These are phyloP conservation scores for Ostrea denselamellosa DNA, from an alignment of 1,140 invertebrate species.

Conservation along the genomic window DNA sequence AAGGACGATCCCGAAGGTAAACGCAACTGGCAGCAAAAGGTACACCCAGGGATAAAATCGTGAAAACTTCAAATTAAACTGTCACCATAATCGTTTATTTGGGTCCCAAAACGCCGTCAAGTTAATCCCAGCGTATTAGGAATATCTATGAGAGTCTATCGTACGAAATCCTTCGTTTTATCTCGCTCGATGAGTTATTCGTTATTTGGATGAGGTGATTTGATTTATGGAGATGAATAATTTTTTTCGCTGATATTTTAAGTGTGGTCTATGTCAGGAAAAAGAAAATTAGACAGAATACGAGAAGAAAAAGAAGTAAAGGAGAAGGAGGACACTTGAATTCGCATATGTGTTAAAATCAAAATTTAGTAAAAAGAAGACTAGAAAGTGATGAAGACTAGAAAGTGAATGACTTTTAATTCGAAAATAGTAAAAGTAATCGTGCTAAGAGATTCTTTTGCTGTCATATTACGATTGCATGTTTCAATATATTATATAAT, in stretches of 20 bases:
- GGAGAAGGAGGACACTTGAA: no score
- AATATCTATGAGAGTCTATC: slow-evolving; percentile 15
- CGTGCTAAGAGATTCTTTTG: no score
- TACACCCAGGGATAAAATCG: slow-evolving; percentile 45
- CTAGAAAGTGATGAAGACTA: no score
- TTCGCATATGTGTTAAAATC: no score
- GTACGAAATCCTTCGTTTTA: slow-evolving; percentile 2
- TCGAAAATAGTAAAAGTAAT: no score
- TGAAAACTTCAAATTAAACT: slow-evolving; percentile 40
- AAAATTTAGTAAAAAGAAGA: no score
- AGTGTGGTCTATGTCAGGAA: neutral
- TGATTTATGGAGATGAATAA: neutral
- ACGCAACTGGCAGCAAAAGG: slow-evolving; percentile 40
- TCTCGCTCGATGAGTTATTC: neutral
- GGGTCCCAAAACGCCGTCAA: slow-evolving; percentile 38
- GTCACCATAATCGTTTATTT: slow-evolving; percentile 54
- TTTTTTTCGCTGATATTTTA: neutral
- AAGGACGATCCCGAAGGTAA: slow-evolving; percentile 41
- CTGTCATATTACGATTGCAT: no score
- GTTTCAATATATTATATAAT: no score
- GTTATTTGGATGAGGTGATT: neutral
- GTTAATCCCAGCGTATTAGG: slow-evolving; percentile 40
- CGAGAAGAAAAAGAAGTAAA: no score
- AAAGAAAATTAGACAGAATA: neutral
- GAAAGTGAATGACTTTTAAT: no score